Conservation (phyloP, 2,888 invertebrate species). For the Graphium colonna region DNA sequence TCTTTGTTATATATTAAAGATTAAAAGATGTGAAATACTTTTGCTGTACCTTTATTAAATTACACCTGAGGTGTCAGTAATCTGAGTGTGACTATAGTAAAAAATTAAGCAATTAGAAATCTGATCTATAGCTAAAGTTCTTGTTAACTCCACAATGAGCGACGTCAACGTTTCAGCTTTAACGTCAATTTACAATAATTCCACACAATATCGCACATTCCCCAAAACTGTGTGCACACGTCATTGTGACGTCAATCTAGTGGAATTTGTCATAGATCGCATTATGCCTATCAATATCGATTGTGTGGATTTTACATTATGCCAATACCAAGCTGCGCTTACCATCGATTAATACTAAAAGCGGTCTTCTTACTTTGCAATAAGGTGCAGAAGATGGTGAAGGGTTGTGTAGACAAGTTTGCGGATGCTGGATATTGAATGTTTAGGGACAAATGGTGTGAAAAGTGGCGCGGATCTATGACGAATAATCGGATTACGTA, state of each 20-base stretch:
- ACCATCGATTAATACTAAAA: background rate
- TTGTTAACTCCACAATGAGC: background rate
- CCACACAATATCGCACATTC: background rate
- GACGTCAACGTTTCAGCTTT: background rate
- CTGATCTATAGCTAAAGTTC: too few relatives aligned
- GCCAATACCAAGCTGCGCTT: conserved; percentile 14
- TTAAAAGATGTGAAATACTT: too few relatives aligned
- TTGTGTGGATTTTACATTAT: conserved; percentile 40
- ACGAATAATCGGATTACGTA: conserved; percentile 67
- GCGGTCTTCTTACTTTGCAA: background rate
- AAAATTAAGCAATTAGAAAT: too few relatives aligned
- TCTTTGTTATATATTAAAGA: too few relatives aligned
- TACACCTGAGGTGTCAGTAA: too few relatives aligned
- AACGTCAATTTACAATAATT: conserved; percentile 2
- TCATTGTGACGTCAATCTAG: conserved; percentile 34
- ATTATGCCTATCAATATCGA: conserved; percentile 43
- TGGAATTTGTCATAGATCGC: conserved; percentile 39
- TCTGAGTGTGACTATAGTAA: too few relatives aligned
- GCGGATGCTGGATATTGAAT: conserved; percentile 37
- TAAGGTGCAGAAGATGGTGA: background rate
- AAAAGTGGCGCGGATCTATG: conserved; percentile 66
- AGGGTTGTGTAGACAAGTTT: background rate
- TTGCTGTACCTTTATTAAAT: too few relatives aligned
- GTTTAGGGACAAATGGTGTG: conserved; percentile 46
- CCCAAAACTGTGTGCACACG: conserved; percentile 9